phyloP scores from a whole-genome alignment of 2,888 invertebrate species.

The Bembecia ichneumoniformis region DNA sequence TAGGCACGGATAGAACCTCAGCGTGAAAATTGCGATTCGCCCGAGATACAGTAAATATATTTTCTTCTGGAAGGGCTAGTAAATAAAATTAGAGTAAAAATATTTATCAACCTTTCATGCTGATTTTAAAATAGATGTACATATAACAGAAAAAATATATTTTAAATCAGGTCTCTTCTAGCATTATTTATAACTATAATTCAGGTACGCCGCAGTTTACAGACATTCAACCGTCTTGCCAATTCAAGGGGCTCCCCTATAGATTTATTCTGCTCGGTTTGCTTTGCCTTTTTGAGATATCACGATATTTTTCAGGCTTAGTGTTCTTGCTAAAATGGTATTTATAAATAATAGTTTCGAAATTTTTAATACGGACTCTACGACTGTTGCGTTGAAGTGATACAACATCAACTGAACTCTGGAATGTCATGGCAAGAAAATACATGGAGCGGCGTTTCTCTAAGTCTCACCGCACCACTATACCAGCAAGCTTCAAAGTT shows the following conservation, averaged over 20 bases:
- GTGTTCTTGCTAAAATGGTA: neutral
- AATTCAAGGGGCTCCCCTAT: slow-evolving; percentile 36
- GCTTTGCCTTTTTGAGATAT: slow-evolving; percentile 20
- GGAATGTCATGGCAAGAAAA: slow-evolving; percentile 66
- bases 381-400: too few relatives aligned
- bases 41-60: slow-evolving; percentile 23
- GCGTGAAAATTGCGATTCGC: slow-evolving; percentile 67
- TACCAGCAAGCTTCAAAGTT: slow-evolving; percentile 60
- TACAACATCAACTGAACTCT: slow-evolving; percentile 6
- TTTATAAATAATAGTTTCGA: too few relatives aligned
- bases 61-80: slow-evolving; percentile 27
- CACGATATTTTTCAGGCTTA: neutral
- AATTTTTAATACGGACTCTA: too few relatives aligned
- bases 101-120: too few relatives aligned
- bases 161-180: slow-evolving; percentile 15
- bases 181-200: slow-evolving; percentile 7
- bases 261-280: slow-evolving; percentile 49
- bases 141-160: too few relatives aligned
- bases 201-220: slow-evolving; percentile 44
- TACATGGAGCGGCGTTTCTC: slow-evolving; percentile 69
- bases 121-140: too few relatives aligned
- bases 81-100: neutral
- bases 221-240: slow-evolving; percentile 36
- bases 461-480: slow-evolving; percentile 59
- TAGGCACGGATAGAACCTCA: slow-evolving; percentile 43